Evolutionary conservation across 2,888 invertebrate genomes (phyloP).

Genomic region (Hololepta plana): DNA sequence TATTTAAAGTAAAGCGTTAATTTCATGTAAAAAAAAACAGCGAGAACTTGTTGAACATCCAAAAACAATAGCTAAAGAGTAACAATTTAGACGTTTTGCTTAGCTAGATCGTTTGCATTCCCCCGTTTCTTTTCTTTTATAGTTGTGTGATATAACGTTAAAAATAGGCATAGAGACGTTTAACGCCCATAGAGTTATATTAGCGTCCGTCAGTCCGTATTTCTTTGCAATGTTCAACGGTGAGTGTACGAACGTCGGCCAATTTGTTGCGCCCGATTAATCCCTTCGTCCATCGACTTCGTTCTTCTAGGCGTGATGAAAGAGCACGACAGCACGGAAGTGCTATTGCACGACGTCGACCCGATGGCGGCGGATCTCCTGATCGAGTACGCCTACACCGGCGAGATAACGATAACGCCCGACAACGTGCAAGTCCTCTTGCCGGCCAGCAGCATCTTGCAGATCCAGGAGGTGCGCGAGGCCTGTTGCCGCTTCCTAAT

Average conservation of each 20-base stretch:
- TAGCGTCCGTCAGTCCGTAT: slow-evolving; percentile 58
- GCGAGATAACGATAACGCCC: slow-evolving; percentile 40
- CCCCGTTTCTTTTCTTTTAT: slow-evolving; percentile 20
- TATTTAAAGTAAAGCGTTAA: too few species aligned
- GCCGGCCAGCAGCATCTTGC: slow-evolving; percentile 55
- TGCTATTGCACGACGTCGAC: slow-evolving; percentile 37
- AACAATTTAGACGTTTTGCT: too few species aligned
- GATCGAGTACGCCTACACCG: slow-evolving; percentile 59
- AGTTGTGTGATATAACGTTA: slow-evolving; percentile 49
- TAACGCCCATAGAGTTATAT: slow-evolving; percentile 52
- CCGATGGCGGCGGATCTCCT: slow-evolving; percentile 45
- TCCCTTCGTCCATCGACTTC: too few species aligned
- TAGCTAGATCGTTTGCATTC: too few species aligned
- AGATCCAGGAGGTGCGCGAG: slow-evolving; percentile 46
- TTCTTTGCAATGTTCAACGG: slow-evolving; percentile 61
- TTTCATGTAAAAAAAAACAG: too few species aligned
- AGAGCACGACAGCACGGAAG: slow-evolving; percentile 35
- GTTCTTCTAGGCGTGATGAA: slow-evolving; percentile 33
- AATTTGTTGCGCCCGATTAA: too few species aligned
- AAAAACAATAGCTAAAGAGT: too few species aligned
- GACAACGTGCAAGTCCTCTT: slow-evolving; percentile 32
- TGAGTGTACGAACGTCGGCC: too few species aligned
- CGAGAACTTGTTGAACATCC: too few species aligned
- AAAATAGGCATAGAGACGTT: slow-evolving; percentile 46
- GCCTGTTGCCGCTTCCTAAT: slow-evolving; percentile 60